Evolutionary conservation across 2,797 vertebrate genomes (phyloP), one percentile per base, ranked within the genome.

Genomic region (Oreochromis mossambicus): DNA sequence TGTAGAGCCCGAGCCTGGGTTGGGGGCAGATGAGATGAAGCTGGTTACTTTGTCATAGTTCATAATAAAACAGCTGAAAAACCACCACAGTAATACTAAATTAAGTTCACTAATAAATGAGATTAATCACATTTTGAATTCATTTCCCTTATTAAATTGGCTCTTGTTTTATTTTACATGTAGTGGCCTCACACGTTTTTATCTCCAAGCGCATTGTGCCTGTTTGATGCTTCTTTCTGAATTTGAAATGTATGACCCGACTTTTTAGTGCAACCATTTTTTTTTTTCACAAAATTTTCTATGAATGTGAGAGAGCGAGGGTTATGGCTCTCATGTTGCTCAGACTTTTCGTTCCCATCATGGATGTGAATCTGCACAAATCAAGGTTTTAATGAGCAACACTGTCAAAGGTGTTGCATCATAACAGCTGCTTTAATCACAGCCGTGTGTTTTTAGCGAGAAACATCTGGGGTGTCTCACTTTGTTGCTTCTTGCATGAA

Each of bases 161-260:
- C 17, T 75, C 2, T 19, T 8, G 7, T 29, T 32, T 75, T 32
- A 75, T 50, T n/a, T 75, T 13, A 13, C 17, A 50, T 50, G 43
- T 19, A 3, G 43, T 75, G 26, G 26, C 43, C 43, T 32, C 26
- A 75, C 68, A 50, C 4, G 0, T 75, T 75, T 75, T 75, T 32
- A 75, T 50, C 70, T 75, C 15, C 70, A 32, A 50, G 43, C 1
- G 0, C 10, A 48, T 2, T 2, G 9, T 50, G 70, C 17, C 41
- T 46, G 14, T 32, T 75, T 50, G 70, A 75, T 50, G 70, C 10
- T 32, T 50, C 26, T 32, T 50, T 50, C 17, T 32, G 43, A 50
- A 32, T 50, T 6, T n/a, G 7, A 32, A 75, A 32, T 50, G 26
- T 1, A 32, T 19, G 0, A 50, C 17, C 0, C 43, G 29, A 0